A percentile compares a stretch with the other conserved stretches of the same genome.
phyloP scores from a whole-genome alignment of 2,113 vertebrate genomes.

The Hoplias malabaricus region DNA sequence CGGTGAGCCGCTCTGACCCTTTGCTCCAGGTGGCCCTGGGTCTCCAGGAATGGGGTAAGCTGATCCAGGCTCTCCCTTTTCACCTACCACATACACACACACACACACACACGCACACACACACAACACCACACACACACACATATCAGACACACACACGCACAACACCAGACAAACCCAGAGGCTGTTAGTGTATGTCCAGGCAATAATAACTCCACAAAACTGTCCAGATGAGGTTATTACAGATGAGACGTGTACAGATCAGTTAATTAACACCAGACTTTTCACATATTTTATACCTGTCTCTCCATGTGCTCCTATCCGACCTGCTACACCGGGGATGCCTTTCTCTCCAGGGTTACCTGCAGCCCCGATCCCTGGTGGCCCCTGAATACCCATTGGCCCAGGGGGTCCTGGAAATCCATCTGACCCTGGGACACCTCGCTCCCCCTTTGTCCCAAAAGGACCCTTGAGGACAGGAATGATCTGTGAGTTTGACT shows the following conservation, averaged over 20 bases:
- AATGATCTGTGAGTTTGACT: not conserved
- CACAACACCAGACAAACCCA: not conserved
- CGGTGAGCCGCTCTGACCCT: constrained; percentile 57
- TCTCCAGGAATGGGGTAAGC: constrained; percentile 55
- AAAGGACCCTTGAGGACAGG: constrained; percentile 57
- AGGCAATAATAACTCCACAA: not conserved
- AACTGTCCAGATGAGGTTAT: too few relatives aligned
- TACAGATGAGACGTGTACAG: too few relatives aligned
- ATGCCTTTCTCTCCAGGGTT: constrained; percentile 60
- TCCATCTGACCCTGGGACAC: constrained; percentile 54
- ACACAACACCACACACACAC: not conserved
- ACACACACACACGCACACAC: too few relatives aligned
- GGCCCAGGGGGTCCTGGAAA: constrained; percentile 57
- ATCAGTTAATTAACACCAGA: too few relatives aligned
- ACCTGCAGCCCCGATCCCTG: constrained; percentile 62
- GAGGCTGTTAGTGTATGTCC: not conserved
- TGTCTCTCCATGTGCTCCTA: constrained; percentile 62
- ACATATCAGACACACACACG: too few relatives aligned
- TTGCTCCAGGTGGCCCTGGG: constrained; percentile 63
- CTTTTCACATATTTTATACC: constrained; percentile 52
- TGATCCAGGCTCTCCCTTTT: constrained; percentile 63
- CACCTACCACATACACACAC: constrained; percentile 58
- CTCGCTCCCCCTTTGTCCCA: constrained; percentile 61
- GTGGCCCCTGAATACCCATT: constrained; percentile 58
- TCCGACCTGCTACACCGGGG: constrained; percentile 57